These are phyloP conservation scores for Trissonchulus latispiculum DNA, from an alignment of 2,888 invertebrate genomes.

Conservation along the genomic window DNA sequence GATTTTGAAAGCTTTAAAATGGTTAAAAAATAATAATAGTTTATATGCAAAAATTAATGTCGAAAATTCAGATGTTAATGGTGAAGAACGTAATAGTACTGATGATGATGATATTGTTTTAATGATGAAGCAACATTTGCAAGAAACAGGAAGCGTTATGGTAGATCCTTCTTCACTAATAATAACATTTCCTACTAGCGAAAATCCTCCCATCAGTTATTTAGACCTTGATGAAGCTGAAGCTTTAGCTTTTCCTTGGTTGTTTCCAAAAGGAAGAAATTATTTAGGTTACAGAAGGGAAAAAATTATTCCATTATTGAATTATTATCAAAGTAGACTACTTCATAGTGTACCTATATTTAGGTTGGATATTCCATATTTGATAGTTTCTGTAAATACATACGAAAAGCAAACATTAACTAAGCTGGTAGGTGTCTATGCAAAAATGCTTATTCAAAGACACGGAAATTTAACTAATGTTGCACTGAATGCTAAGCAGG, in stretches of 20 bases:
- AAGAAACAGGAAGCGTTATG: neutral
- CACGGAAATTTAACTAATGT: too few species aligned
- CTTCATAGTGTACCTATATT: neutral
- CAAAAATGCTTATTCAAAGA: neutral
- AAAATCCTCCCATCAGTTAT: neutral
- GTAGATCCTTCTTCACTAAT: neutral
- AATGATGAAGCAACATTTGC: too few species aligned
- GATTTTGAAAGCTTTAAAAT: neutral
- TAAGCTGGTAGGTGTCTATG: neutral
- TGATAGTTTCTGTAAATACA: neutral
- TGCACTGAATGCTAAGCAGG: too few species aligned
- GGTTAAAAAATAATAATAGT: neutral
- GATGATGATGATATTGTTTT: too few species aligned
- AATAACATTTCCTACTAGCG: neutral
- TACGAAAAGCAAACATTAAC: neutral
- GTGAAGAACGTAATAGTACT: too few species aligned
- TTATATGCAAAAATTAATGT: neutral
- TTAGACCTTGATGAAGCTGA: neutral
- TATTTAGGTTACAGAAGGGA: neutral
- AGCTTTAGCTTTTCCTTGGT: conserved; percentile 4
- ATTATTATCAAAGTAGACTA: neutral
- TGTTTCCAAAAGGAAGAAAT: neutral
- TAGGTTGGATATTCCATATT: neutral
- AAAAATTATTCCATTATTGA: neutral
- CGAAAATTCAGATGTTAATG: too few species aligned